Conservation (phyloP, 2,113 vertebrate genomes). For the Hippocampus comes region DNA sequence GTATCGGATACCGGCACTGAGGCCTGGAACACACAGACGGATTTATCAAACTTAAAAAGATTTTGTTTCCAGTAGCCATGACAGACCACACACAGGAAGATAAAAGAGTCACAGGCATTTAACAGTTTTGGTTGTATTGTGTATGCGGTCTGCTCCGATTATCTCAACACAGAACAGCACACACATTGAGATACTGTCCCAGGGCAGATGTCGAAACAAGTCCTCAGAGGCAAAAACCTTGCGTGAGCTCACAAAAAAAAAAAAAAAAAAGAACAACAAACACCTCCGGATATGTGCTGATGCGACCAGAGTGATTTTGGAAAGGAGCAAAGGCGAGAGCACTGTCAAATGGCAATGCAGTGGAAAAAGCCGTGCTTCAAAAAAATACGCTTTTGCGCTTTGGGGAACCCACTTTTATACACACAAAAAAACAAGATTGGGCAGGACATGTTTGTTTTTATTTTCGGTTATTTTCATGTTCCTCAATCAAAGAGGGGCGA, state of each 20-base stretch:
- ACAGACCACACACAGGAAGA: not conserved
- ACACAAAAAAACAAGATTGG: not conserved
- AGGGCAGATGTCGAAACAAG: not conserved
- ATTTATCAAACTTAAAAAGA: not conserved
- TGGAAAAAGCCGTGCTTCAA: no score
- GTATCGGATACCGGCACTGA: constrained; percentile 18
- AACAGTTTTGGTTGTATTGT: not conserved
- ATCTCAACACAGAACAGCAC: not conserved
- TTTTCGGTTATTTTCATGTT: not conserved
- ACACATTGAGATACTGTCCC: not conserved
- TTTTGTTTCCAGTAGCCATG: not conserved
- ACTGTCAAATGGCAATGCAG: not conserved
- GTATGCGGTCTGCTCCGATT: not conserved
- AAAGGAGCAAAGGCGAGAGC: no score
- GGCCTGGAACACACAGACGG: not conserved
- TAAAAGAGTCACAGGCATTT: not conserved
- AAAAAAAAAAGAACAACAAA: not conserved
- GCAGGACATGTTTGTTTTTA: not conserved
- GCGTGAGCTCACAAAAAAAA: no score
- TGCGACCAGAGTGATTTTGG: not conserved
- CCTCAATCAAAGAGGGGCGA: no score
- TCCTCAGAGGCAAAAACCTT: no score
- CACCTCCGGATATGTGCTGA: not conserved
- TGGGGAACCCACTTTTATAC: no score
- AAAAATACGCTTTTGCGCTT: no score